Evolutionary conservation across 1,140 invertebrate genomes (phyloP), one percentile per base, ranked within the genome.

Genomic region (Zelostemma sp.): DNA sequence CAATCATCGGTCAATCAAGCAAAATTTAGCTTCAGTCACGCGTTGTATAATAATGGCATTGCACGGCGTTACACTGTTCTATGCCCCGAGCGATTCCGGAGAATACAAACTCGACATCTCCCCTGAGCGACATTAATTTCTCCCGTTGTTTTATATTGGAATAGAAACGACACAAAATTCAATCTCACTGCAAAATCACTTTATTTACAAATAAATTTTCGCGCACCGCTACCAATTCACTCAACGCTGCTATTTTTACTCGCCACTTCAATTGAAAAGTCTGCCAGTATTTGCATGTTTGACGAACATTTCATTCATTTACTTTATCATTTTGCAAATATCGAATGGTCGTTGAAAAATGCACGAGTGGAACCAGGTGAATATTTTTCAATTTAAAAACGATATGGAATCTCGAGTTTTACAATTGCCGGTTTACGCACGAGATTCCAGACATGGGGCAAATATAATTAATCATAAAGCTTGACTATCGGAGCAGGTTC

Each of bases 401-500:
- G n/a, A n/a, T n/a, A n/a, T n/a, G n/a, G n/a, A n/a, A n/a, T n/a
- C n/a, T n/a, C n/a, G n/a, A n/a, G n/a, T n/a, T n/a, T n/a, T n/a
- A n/a, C n/a, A n/a, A n/a, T n/a, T n/a, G n/a, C n/a, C n/a, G n/a
- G n/a, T n/a, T n/a, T n/a, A n/a, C n/a, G n/a, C n/a, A n/a, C n/a
- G n/a, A n/a, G n/a, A n/a, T n/a, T n/a, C 35, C 35, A 40, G 35
- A 15, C 19, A 41, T 11, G 17, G 18, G 19, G 18, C 18, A 5
- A 41, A 19, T 21, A 25, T 35, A 33, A 35, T 41, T 35, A 50
- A 40, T 40, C 1, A 28, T 19, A 25, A 41, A n/a, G 18, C n/a
- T n/a, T 25, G 18, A 35, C 1, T 16, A 1, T 2, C 6, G 2
- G 12, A 50, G 11, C 48, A 38, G 64, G 59, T 67, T 72, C 50